phyloP scores from a whole-genome alignment of 2,113 vertebrate species.

The Steatornis caripensis region DNA sequence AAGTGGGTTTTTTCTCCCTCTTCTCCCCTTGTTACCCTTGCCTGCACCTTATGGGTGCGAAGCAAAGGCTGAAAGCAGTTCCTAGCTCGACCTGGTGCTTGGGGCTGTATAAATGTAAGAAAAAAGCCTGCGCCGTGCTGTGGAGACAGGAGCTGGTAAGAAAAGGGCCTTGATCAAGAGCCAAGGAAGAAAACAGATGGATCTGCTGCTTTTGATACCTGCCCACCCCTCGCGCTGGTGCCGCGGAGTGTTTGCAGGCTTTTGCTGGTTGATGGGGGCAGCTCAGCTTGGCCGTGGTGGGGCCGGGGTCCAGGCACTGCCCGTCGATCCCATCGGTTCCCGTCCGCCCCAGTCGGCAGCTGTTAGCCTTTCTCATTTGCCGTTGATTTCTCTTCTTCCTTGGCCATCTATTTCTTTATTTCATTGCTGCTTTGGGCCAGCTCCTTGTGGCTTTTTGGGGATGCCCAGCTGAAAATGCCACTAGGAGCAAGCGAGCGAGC shows the following conservation, averaged over 20 bases:
- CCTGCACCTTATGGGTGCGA: too few species aligned
- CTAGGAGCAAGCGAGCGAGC: fast-evolving
- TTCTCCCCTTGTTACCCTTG: not conserved
- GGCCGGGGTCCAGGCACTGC: not conserved
- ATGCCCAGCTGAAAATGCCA: not conserved
- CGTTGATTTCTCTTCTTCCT: not conserved
- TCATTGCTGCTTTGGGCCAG: not conserved
- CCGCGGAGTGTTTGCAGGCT: too few species aligned
- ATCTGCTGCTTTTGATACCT: not conserved
- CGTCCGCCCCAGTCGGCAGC: fast-evolving
- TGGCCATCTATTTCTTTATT: fast-evolving
- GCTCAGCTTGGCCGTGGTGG: not conserved
- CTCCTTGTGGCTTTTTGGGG: not conserved
- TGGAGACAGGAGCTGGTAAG: not conserved
- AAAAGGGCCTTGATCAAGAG: not conserved
- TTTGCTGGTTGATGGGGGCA: not conserved
- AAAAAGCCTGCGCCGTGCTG: not conserved
- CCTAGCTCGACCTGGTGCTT: not conserved
- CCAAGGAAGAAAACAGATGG: not conserved
- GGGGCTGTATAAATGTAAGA: not conserved
- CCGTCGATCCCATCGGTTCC: not conserved
- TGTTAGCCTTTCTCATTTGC: not conserved
- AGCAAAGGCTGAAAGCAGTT: not conserved
- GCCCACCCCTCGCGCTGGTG: not conserved
- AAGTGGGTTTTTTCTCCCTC: not conserved